These are phyloP conservation scores for Rattus rattus DNA, from an alignment of 2,113 vertebrate species.

Conservation along the genomic window DNA sequence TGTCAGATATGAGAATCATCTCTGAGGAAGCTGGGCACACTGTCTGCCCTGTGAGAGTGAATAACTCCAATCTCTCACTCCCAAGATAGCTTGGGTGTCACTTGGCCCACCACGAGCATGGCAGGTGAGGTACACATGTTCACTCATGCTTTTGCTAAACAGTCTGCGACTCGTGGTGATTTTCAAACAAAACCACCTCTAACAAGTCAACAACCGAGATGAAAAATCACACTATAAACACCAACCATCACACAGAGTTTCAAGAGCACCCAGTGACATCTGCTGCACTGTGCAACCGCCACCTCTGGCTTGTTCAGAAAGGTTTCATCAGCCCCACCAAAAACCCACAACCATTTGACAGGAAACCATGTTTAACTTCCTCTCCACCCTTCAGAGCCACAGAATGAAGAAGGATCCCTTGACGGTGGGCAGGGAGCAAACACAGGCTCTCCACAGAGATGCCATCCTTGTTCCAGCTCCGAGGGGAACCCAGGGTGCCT, in stretches of 20 bases:
- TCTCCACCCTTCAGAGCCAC: not conserved
- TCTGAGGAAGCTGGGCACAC: accelerated
- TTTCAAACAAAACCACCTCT: not conserved
- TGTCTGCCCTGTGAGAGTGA: not conserved
- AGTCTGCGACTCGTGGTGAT: not conserved
- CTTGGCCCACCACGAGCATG: accelerated
- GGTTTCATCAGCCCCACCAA: accelerated
- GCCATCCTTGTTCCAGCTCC: not conserved
- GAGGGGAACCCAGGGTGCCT: not conserved
- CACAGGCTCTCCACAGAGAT: not conserved
- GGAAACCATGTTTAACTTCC: not conserved
- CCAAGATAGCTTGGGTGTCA: accelerated
- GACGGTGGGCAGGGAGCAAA: accelerated
- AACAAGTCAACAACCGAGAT: not conserved
- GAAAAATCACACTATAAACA: not conserved
- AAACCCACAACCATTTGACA: accelerated
- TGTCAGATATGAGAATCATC: not conserved
- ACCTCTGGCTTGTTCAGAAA: not conserved
- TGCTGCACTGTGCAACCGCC: accelerated
- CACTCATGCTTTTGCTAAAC: not conserved
- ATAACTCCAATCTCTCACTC: not conserved
- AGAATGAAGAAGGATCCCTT: not conserved
- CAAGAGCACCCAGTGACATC: too few relatives aligned
- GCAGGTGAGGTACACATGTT: not conserved
- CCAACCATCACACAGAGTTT: accelerated